phyloP scores from a whole-genome alignment of 2,888 invertebrate genomes.

The Aspidapion aeneum region DNA sequence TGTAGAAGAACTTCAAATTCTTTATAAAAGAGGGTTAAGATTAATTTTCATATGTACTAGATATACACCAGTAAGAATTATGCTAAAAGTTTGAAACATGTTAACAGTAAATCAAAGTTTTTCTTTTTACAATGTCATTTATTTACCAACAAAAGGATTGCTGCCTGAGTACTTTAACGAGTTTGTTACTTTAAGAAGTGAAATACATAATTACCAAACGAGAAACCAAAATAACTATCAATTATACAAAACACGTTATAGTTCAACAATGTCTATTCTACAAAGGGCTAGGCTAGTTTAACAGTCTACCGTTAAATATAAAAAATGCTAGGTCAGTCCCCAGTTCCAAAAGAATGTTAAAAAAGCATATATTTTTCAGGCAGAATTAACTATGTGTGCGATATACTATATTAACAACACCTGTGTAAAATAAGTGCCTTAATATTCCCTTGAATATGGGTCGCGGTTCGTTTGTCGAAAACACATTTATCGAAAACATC shows the following conservation, averaged over 20 bases:
- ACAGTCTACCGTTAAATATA: not conserved
- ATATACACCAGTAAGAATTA: no score
- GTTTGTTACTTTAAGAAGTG: not conserved
- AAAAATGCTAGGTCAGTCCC: not conserved
- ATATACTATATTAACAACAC: no score
- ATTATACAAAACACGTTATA: not conserved
- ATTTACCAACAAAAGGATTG: not conserved
- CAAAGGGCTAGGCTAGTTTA: not conserved
- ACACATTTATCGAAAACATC: no score
- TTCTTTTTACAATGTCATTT: no score
- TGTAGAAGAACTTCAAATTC: not conserved
- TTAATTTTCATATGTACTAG: not conserved
- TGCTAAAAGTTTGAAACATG: no score
- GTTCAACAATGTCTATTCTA: not conserved
- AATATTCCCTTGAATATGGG: no score
- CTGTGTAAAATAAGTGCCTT: no score
- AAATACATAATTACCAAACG: not conserved
- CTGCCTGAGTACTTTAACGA: not conserved
- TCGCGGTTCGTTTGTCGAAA: no score
- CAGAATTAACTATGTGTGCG: no score
- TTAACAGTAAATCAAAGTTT: no score
- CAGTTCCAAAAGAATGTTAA: not conserved
- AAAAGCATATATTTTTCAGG: not conserved
- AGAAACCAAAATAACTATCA: not conserved
- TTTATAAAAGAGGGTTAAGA: not conserved